Evolutionary conservation across 1,140 invertebrate genomes (phyloP).

Genomic region (Drepana arcuata): DNA sequence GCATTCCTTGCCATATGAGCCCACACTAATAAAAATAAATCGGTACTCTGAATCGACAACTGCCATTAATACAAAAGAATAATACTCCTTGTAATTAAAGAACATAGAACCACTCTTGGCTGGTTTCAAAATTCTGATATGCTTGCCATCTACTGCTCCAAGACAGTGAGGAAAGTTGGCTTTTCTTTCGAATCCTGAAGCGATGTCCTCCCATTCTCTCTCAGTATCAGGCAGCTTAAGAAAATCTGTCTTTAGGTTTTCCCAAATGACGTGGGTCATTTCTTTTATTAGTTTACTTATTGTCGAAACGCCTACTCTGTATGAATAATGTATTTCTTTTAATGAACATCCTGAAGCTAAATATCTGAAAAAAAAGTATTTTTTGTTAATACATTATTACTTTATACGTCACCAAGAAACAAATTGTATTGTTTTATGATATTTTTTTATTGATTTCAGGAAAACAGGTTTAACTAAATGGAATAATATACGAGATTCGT

Average conservation of each 20-base stretch:
- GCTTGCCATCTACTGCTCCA: conserved; percentile 13
- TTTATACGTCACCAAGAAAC: conserved; percentile 11
- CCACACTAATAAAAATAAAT: conserved; percentile 15
- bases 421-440: conserved; percentile 4
- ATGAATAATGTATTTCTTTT: conserved; percentile 18
- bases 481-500: conserved; percentile 17
- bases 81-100: conserved; percentile 11
- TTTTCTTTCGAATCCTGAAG: not conserved
- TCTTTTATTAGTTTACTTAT: conserved; percentile 17
- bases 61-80: not conserved
- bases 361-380: conserved; percentile 15
- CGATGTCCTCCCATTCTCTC: conserved; percentile 1
- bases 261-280: conserved; percentile 14
- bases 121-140: conserved; percentile 12
- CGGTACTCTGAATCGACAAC: not conserved
- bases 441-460: conserved; percentile 12
- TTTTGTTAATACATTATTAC: too few relatives aligned
- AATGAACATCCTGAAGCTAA: conserved; percentile 18
- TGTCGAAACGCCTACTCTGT: conserved; percentile 15
- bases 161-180: conserved; percentile 7
- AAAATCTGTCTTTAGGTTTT: conserved; percentile 11
- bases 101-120: conserved; percentile 11
- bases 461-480: conserved; percentile 3
- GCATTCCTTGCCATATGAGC: conserved; percentile 31
- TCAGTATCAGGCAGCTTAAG: conserved; percentile 10